Evolutionary conservation across 2,113 vertebrate species (phyloP).

Genomic region (Puffinus mauretanicus): DNA sequence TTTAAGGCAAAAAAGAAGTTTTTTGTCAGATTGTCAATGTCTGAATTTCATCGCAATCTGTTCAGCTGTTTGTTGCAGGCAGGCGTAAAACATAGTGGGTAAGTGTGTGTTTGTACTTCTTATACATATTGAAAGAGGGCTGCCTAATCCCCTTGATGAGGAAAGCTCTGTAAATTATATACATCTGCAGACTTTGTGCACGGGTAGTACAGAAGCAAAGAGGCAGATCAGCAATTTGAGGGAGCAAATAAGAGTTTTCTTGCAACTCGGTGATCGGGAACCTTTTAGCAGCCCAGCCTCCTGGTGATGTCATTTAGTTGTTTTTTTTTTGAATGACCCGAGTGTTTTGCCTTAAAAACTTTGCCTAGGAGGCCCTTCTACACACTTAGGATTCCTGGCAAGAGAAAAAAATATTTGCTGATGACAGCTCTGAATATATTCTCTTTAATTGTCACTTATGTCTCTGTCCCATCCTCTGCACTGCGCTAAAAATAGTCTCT

Average conservation of each 20-base stretch:
- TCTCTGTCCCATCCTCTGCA: constrained; percentile 48
- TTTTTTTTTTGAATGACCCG: background rate
- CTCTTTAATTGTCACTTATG: constrained; percentile 57
- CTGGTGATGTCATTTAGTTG: background rate
- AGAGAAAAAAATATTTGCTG: constrained; percentile 43
- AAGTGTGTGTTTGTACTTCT: constrained; percentile 76
- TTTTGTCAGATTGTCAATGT: constrained; percentile 79
- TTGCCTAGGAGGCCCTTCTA: constrained; percentile 14
- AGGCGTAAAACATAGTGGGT: constrained; percentile 71
- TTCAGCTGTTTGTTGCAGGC: constrained; percentile 80
- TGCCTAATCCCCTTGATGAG: constrained; percentile 70
- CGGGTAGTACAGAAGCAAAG: constrained; percentile 4
- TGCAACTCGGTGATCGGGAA: background rate
- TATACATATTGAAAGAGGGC: constrained; percentile 72
- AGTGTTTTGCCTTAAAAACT: constrained; percentile 31
- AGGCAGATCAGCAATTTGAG: background rate
- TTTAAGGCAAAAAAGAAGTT: constrained; percentile 74
- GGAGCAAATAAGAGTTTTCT: background rate
- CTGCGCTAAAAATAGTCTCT: constrained; percentile 50
- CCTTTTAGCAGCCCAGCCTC: background rate
- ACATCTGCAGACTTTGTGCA: constrained; percentile 32
- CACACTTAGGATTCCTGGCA: constrained; percentile 17
- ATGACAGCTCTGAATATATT: constrained; percentile 58
- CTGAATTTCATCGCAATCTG: constrained; percentile 82
- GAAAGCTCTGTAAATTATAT: constrained; percentile 65